These are phyloP conservation scores for Cheilosia pagana DNA, from an alignment of 2,888 invertebrate species.

Conservation along the genomic window DNA sequence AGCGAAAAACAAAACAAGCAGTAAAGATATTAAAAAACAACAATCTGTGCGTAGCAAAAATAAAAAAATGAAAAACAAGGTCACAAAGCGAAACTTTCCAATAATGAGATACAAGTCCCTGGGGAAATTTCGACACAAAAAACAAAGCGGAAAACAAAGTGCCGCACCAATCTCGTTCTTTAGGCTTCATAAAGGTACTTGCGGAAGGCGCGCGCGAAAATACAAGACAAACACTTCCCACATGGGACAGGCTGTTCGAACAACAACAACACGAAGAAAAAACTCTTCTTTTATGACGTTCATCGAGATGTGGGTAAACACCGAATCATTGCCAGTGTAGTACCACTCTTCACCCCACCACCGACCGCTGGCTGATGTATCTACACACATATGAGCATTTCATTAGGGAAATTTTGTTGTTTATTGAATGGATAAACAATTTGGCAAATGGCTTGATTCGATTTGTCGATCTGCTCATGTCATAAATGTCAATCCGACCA, in stretches of 20 bases:
- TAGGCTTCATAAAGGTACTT: conserved; percentile 17
- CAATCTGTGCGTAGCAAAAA: no score
- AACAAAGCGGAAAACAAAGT: conserved; percentile 5
- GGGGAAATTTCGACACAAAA: conserved; percentile 55
- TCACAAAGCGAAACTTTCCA: conserved; percentile 46
- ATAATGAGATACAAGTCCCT: conserved; percentile 72
- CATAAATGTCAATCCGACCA: conserved; percentile 72
- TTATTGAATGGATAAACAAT: conserved; percentile 72
- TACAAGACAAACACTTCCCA: conserved; percentile 37
- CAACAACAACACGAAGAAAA: conserved; percentile 13
- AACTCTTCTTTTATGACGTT: conserved; percentile 36
- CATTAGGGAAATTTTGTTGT: conserved; percentile 62
- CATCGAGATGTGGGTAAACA: conserved; percentile 53
- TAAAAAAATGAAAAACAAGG: conserved; percentile 24
- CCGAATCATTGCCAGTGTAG: conserved; percentile 54
- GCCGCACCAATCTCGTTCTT: conserved; percentile 3
- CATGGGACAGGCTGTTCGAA: conserved; percentile 58
- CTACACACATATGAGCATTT: conserved; percentile 55
- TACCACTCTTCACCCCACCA: conserved; percentile 1
- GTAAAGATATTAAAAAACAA: conserved; percentile 7
- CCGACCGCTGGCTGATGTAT: conserved; percentile 13
- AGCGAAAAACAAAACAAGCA: conserved; percentile 11
- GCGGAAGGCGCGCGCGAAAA: neutral
- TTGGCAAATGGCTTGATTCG: conserved; percentile 73
- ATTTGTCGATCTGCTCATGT: conserved; percentile 34